These are phyloP conservation scores for Lithophane socia DNA, from an alignment of 2,888 invertebrate genomes.

Conservation along the genomic window DNA sequence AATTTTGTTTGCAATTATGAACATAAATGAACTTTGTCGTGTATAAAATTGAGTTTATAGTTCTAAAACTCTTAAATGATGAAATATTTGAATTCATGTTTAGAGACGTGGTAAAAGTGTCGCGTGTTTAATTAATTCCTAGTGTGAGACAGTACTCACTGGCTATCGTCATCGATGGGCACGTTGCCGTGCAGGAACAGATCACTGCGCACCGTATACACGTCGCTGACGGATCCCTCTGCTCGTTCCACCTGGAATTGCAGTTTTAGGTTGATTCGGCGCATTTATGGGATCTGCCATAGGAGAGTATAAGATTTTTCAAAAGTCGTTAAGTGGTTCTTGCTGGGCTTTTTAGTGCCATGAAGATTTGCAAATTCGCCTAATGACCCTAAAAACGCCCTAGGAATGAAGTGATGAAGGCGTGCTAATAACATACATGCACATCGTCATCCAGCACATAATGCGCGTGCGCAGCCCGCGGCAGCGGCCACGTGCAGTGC, in stretches of 20 bases:
- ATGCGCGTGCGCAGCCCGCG: constrained; percentile 56
- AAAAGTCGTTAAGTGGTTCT: background rate
- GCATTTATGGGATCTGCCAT: background rate
- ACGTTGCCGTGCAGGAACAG: constrained; percentile 86
- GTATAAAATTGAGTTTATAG: background rate
- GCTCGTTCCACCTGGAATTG: constrained; percentile 79
- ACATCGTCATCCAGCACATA: constrained; percentile 77
- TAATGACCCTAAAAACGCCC: background rate
- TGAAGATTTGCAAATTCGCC: background rate
- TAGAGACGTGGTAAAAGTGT: background rate
- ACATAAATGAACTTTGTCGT: background rate
- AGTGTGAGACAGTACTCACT: constrained; percentile 76
- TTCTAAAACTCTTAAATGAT: background rate
- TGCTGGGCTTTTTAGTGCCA: background rate
- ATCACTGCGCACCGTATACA: constrained; percentile 85
- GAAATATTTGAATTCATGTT: background rate
- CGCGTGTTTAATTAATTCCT: background rate
- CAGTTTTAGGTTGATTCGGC: background rate
- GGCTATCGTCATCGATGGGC: constrained; percentile 85
- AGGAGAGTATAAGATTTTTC: background rate
- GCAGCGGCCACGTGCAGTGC: constrained; percentile 87
- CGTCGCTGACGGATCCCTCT: constrained; percentile 81
- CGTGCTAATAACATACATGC: constrained; percentile 63
- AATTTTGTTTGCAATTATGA: background rate
- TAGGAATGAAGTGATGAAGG: background rate